Evolutionary conservation across 2,888 invertebrate species (phyloP).

Genomic region (Tachina fera): DNA sequence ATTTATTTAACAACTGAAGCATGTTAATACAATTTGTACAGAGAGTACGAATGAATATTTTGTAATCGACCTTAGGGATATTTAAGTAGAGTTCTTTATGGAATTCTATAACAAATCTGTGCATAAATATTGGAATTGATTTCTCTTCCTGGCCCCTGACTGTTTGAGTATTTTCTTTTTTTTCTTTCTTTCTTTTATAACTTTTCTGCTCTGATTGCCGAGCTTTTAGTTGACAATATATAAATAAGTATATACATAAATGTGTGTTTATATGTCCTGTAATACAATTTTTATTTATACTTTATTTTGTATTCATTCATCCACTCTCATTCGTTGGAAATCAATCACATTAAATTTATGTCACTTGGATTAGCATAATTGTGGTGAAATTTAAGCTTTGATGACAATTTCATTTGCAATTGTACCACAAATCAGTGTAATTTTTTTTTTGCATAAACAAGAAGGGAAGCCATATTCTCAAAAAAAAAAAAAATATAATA

Average conservation of each 20-base stretch:
- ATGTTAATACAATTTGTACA: conserved; percentile 68
- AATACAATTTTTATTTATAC: neutral
- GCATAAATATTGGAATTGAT: conserved; percentile 35
- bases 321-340: conserved; percentile 44
- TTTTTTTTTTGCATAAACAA: conserved; percentile 18
- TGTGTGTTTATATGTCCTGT: no score
- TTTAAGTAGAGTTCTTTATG: conserved; percentile 43
- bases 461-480: neutral
- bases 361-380: conserved; percentile 68
- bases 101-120: conserved; percentile 47
- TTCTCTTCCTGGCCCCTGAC: neutral
- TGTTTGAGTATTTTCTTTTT: neutral
- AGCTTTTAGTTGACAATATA: conserved; percentile 10
- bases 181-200: neutral
- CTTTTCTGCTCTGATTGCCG: conserved; percentile 18
- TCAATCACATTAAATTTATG: conserved; percentile 68
- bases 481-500: neutral
- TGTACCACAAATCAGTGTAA: conserved; percentile 21
- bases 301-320: neutral
- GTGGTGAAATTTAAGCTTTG: conserved; percentile 39
- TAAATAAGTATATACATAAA: no score
- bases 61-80: conserved; percentile 60
- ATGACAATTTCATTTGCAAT: conserved; percentile 49
- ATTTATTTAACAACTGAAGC: conserved; percentile 70
- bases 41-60: conserved; percentile 26